phyloP scores from a whole-genome alignment of 1,140 invertebrate species.

The Drosophila teissieri region DNA sequence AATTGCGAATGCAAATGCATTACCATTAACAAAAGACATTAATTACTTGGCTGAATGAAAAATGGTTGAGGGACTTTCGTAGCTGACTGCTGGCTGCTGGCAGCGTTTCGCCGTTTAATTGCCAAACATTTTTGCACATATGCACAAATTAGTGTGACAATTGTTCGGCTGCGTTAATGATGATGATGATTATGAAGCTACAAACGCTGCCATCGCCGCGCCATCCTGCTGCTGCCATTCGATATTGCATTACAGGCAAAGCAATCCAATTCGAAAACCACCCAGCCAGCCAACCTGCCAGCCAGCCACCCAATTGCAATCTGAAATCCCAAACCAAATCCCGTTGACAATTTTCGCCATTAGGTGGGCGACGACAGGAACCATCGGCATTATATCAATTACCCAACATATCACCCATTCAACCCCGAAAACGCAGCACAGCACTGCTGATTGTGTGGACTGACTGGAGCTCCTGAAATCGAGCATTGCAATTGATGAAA shows the following conservation, averaged over 20 bases:
- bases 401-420: slow-evolving; percentile 45
- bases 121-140: slow-evolving; percentile 74
- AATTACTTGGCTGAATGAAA: slow-evolving; percentile 69
- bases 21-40: slow-evolving; percentile 67
- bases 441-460: too few species aligned
- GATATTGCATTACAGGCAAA: slow-evolving; percentile 59
- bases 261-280: background rate
- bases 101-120: slow-evolving; percentile 61
- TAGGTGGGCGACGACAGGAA: slow-evolving; percentile 67
- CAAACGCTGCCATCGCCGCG: slow-evolving; percentile 9
- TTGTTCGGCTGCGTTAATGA: slow-evolving; percentile 61
- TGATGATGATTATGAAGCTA: slow-evolving; percentile 58
- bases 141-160: slow-evolving; percentile 72
- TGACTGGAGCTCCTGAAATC: slow-evolving; percentile 47
- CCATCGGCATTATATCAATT: slow-evolving; percentile 78
- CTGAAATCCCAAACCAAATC: slow-evolving; percentile 40
- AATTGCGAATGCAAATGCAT: slow-evolving; percentile 68
- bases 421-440: slow-evolving; percentile 6
- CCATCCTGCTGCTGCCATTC: slow-evolving; percentile 22
- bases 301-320: slow-evolving; percentile 18
- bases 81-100: background rate
- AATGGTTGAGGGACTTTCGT: slow-evolving; percentile 35
- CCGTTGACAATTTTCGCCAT: slow-evolving; percentile 74
- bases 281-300: slow-evolving; percentile 13
- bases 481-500: slow-evolving; percentile 81